A percentile compares a stretch with the other conserved stretches of the same genome.
phyloP scores from a whole-genome alignment of 2,888 invertebrate species.

The Caenorhabditis zanzibari region DNA sequence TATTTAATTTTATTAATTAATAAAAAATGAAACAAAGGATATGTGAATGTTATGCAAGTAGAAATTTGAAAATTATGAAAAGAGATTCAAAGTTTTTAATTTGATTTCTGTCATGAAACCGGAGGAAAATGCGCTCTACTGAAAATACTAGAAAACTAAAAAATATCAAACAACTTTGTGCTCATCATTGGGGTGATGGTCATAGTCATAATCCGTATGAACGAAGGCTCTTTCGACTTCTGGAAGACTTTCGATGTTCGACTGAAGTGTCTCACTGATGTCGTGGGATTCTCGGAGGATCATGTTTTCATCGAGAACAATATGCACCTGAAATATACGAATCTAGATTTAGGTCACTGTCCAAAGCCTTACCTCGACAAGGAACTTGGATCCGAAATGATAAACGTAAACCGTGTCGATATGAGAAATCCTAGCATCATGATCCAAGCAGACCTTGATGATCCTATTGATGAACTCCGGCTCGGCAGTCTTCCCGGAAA shows the following conservation, averaged over 20 bases:
- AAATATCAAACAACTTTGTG: conserved; percentile 84
- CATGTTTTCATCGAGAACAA: conserved; percentile 85
- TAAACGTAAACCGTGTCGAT: conserved; percentile 86
- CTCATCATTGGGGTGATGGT: conserved; percentile 84
- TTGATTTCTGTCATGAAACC: conserved; percentile 55
- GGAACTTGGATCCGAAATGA: conserved; percentile 85
- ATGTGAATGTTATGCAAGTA: conserved; percentile 19
- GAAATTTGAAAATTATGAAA: background rate
- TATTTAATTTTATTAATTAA: conserved; percentile 35
- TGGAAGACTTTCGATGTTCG: conserved; percentile 84
- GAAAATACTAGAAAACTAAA: background rate
- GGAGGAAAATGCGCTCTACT: conserved; percentile 15
- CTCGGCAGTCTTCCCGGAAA: conserved; percentile 80
- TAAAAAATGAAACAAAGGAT: conserved; percentile 44
- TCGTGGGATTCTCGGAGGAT: conserved; percentile 84
- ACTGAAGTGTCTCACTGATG: conserved; percentile 85
- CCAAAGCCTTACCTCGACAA: conserved; percentile 82
- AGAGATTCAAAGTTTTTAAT: conserved; percentile 38
- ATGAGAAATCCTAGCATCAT: conserved; percentile 77
- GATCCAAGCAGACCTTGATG: conserved; percentile 82
- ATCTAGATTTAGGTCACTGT: background rate
- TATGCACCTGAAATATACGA: conserved; percentile 78
- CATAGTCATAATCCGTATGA: conserved; percentile 85
- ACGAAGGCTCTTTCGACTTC: conserved; percentile 85
- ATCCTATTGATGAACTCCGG: conserved; percentile 83